Base-by-base conservation (phyloP, 2,113 vertebrate genomes). In the Pycnonotus jocosus region DNA sequence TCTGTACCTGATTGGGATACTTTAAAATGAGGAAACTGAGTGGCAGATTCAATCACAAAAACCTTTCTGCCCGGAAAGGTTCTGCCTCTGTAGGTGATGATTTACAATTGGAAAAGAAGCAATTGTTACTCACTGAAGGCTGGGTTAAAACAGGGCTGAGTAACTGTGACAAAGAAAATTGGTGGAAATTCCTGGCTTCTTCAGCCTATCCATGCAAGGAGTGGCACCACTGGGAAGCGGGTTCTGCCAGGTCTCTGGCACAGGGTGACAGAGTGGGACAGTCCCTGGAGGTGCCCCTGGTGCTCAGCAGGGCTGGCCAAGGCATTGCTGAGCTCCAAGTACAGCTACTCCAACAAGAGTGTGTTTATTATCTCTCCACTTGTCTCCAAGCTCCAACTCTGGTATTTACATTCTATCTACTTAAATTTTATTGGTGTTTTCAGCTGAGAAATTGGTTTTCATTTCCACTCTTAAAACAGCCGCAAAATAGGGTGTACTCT, bases 361-460 rank as follows among this genome's bases (percentile, higher is more conserved):
- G 50, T 95, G 81, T 95, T 97, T 96, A 81, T 94, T 92, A 83
- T 93, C 64, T 79, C 70, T 68, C 40, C 53, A 33, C 72, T 95
- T 89, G 86, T 84, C 66, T 95, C 91, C 87, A 61, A 69, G 58
- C 70, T 94, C 66, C 37, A 44, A 10, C 78, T 88, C 86, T 72
- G 81, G 21, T 96, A 94, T 96, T 96, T 96, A 92, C 91, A 92
- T 91, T 96, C 81, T 91, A 16, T 66, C 94, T 97, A 85, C 86
- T 95, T 94, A 87, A 90, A 95, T 89, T 97, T 92, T 95, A 94
- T 95, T 96, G 91, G 62, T 92, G 84, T 91, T 95, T 96, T 95
- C 84, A 87, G 62, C 73, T 70, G 84, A 96, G 93, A 93, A 95
- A 90, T 94, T 91, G 79, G 81, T 89, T 95, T 95, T 93, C 62